Conservation (phyloP, 2,888 invertebrate genomes). For the Leucophora obtusa region DNA sequence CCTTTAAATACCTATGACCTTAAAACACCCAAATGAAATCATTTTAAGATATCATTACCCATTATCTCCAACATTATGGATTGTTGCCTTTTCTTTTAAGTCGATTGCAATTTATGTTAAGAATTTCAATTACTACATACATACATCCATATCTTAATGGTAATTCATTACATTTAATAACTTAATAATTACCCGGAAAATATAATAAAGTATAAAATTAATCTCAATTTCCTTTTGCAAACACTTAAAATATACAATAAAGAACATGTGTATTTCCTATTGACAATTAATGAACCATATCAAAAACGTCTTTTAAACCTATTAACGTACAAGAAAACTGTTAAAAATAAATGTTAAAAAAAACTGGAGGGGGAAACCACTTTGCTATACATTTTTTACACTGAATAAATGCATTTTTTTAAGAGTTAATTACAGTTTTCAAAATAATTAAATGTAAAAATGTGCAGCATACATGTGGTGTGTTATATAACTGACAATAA, state of each 20-base stretch:
- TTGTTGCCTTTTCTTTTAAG: not conserved
- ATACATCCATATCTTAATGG: too few species aligned
- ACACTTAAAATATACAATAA: not conserved
- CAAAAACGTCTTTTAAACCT: not conserved
- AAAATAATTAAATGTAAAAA: not conserved
- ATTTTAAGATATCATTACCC: too few species aligned
- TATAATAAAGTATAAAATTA: conserved; percentile 48
- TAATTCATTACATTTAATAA: conserved; percentile 32
- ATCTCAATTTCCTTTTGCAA: conserved; percentile 46
- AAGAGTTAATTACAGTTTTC: not conserved
- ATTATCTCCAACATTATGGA: too few species aligned
- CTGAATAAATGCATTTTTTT: conserved; percentile 3
- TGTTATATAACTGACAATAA: conserved; percentile 4
- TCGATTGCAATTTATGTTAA: not conserved
- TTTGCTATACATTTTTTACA: not conserved
- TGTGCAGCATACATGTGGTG: not conserved
- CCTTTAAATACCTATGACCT: too few species aligned
- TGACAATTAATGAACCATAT: conserved; percentile 46
- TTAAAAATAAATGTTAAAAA: not conserved
- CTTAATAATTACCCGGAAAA: conserved; percentile 44
- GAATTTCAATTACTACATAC: not conserved
- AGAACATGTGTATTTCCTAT: conserved; percentile 30
- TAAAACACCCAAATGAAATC: too few species aligned
- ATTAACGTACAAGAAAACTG: not conserved
- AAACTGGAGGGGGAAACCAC: not conserved